phyloP scores from a whole-genome alignment of 2,797 vertebrate species.

The Gambelia wislizenii region DNA sequence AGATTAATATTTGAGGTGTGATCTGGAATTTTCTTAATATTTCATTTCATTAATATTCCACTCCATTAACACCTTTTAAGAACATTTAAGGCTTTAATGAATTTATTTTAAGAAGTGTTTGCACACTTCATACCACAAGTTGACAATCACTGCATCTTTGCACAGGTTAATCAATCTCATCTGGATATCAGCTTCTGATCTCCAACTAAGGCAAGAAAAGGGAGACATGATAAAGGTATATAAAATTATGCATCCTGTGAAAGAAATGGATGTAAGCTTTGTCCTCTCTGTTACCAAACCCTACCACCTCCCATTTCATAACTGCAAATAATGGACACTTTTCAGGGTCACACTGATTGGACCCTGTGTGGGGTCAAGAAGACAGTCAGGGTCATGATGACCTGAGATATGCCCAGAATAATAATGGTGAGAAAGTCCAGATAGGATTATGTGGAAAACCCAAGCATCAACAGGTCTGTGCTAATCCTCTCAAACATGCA shows the following conservation, averaged over 20 bases:
- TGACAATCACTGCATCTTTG: background rate
- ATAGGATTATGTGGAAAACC: too few relatives aligned
- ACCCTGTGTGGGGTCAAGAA: too few relatives aligned
- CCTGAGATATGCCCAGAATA: too few relatives aligned
- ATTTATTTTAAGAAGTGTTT: constrained; percentile 27
- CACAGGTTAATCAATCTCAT: background rate
- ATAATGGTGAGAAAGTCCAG: too few relatives aligned
- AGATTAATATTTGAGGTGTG: background rate
- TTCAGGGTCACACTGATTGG: too few relatives aligned
- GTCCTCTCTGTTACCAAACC: too few relatives aligned
- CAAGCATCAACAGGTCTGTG: too few relatives aligned
- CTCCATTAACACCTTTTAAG: constrained; percentile 19
- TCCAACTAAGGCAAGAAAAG: background rate
- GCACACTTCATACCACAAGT: background rate
- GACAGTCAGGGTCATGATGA: too few relatives aligned
- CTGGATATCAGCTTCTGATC: background rate
- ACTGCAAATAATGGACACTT: too few relatives aligned
- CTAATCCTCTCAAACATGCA: too few relatives aligned
- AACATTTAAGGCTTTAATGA: constrained; percentile 24
- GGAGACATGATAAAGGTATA: background rate
- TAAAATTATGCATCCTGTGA: background rate
- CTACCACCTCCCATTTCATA: too few relatives aligned
- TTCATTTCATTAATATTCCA: background rate
- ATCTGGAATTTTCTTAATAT: constrained; percentile 1
- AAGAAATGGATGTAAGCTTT: background rate